Evolutionary conservation across 1,140 invertebrate species (phyloP).

Genomic region (Calephelis virginiensis): DNA sequence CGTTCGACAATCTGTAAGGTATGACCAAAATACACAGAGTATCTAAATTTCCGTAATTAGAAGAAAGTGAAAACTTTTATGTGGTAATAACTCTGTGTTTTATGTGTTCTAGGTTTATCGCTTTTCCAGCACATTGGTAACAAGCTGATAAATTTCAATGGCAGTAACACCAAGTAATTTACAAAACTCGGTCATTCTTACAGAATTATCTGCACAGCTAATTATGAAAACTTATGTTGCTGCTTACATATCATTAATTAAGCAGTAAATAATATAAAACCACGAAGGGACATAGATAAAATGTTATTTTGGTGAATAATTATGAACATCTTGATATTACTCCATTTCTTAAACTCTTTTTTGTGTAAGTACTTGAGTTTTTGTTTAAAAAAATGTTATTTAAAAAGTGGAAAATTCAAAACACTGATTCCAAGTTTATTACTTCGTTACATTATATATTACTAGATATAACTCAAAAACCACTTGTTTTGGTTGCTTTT

Average conservation of each 20-base stretch:
- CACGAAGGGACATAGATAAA: neutral
- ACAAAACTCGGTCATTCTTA: slow-evolving; percentile 6
- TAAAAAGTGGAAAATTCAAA: too few species aligned
- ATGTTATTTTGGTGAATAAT: too few species aligned
- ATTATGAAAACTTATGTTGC: neutral
- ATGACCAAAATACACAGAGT: too few species aligned
- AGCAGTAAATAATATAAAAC: neutral
- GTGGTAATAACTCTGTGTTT: neutral
- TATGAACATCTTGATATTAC: too few species aligned
- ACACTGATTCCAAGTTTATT: too few species aligned
- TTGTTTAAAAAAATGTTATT: too few species aligned
- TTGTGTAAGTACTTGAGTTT: too few species aligned
- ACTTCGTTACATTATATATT: too few species aligned
- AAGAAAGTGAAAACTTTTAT: neutral
- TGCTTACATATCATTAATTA: neutral
- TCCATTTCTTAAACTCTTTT: too few species aligned
- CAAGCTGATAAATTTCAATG: slow-evolving; percentile 6
- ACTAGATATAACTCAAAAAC: too few species aligned
- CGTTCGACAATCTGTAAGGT: too few species aligned
- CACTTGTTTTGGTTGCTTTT: too few species aligned
- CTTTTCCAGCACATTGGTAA: neutral
- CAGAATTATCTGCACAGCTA: neutral
- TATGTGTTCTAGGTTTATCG: slow-evolving; percentile 3
- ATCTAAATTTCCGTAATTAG: neutral
- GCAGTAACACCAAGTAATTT: neutral